Evolutionary conservation across 2,113 vertebrate genomes (phyloP).

Genomic region (Archocentrus centrarchus): DNA sequence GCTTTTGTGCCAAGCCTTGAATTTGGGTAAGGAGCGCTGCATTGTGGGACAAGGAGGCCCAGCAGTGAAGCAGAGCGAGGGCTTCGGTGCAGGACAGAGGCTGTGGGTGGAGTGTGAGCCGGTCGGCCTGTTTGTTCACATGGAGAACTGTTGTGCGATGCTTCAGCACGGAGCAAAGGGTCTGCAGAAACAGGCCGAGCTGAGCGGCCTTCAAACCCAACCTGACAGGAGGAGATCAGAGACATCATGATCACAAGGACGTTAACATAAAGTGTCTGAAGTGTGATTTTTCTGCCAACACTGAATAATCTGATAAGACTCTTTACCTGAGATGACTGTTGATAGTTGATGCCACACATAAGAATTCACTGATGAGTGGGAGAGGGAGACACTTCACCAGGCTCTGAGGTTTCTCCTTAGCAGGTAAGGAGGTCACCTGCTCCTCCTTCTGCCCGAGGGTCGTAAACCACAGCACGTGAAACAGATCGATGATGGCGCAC

Average conservation of each 20-base stretch:
- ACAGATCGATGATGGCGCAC: conserved; percentile 81
- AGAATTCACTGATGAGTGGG: conserved; percentile 88
- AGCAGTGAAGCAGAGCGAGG: conserved; percentile 86
- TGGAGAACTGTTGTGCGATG: conserved; percentile 76
- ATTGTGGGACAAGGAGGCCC: conserved; percentile 82
- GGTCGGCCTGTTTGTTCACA: conserved; percentile 72
- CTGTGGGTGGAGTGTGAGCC: conserved; percentile 75
- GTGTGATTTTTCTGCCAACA: background rate
- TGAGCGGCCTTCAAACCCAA: conserved; percentile 73
- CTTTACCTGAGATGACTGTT: conserved; percentile 84
- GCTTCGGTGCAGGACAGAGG: conserved; percentile 81
- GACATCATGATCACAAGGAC: conserved; percentile 1
- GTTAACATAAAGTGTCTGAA: background rate
- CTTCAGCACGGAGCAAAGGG: conserved; percentile 82
- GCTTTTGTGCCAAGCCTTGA: conserved; percentile 78
- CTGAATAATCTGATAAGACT: background rate
- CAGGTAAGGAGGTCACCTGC: background rate
- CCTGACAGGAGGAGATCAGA: conserved; percentile 69
- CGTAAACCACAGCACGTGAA: conserved; percentile 88
- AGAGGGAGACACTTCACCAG: conserved; percentile 85
- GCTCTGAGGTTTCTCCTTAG: conserved; percentile 41
- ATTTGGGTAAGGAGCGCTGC: conserved; percentile 78
- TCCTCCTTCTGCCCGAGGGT: conserved; percentile 83
- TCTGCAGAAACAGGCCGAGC: conserved; percentile 80
- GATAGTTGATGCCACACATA: conserved; percentile 79